A percentile compares a stretch with the other conserved stretches of the same genome.
phyloP scores from a whole-genome alignment of 2,113 vertebrate species.

The Rhinolophus sinicus region DNA sequence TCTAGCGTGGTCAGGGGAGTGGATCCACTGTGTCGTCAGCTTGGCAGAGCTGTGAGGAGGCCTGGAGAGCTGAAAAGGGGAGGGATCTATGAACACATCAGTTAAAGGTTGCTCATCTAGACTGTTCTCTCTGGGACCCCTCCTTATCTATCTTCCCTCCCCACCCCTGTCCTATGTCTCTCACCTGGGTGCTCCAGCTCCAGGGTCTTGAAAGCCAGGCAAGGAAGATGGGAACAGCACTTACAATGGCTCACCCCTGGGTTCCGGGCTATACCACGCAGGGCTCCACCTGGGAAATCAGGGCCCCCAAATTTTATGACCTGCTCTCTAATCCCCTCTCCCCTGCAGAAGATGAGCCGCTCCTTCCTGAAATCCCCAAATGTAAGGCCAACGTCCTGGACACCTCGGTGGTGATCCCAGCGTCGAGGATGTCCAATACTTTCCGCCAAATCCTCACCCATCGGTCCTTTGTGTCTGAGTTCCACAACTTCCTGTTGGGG shows the following conservation, averaged over 20 bases:
- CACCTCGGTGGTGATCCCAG: conserved; percentile 82
- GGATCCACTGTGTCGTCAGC: neutral
- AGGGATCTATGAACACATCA: neutral
- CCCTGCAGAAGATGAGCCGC: conserved; percentile 81
- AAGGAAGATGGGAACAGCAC: neutral
- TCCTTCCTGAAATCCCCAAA: conserved; percentile 78
- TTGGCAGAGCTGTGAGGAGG: neutral
- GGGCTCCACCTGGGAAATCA: neutral
- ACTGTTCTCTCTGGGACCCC: neutral
- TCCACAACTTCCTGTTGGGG: conserved; percentile 87
- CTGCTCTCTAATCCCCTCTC: neutral
- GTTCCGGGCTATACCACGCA: neutral
- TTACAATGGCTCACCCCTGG: neutral
- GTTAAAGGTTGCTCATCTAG: neutral
- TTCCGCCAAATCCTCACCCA: conserved; percentile 83
- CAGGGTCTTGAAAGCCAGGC: neutral
- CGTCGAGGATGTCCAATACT: conserved; percentile 79
- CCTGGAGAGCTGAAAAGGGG: neutral
- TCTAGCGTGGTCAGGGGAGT: neutral
- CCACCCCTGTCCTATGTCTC: neutral
- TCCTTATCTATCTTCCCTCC: neutral
- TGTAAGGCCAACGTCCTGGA: conserved; percentile 73
- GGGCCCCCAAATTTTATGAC: neutral
- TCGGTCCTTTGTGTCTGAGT: conserved; percentile 85
- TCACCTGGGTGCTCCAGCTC: neutral